Evolutionary conservation across 1,140 invertebrate genomes (phyloP).

Genomic region (Drosophila malerkotliana): DNA sequence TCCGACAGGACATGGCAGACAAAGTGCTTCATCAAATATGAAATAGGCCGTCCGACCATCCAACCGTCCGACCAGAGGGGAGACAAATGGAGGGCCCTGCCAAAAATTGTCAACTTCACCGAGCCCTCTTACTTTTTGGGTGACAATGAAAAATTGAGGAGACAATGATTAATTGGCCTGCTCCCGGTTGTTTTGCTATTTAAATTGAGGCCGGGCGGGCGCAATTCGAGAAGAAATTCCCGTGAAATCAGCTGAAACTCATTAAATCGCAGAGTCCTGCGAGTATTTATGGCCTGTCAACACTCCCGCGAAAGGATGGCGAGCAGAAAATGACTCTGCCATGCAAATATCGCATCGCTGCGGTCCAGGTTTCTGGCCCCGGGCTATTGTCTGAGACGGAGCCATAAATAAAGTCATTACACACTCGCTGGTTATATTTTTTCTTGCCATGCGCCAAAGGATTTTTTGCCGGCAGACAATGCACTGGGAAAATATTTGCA

Average conservation of each 20-base stretch:
- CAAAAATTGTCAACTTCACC: slow-evolving; percentile 41
- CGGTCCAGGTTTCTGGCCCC: slow-evolving; percentile 8
- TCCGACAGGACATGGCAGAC: slow-evolving; percentile 26
- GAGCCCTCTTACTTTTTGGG: slow-evolving; percentile 5
- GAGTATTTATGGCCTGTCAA: slow-evolving; percentile 68
- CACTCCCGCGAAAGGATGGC: slow-evolving; percentile 42
- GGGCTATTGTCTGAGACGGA: slow-evolving; percentile 58
- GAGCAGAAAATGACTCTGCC: slow-evolving; percentile 42
- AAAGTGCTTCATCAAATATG: slow-evolving; percentile 76
- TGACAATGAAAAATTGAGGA: slow-evolving; percentile 67
- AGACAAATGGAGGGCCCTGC: slow-evolving; percentile 4
- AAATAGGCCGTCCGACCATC: slow-evolving; percentile 28
- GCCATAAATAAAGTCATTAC: slow-evolving; percentile 80
- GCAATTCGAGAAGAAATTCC: slow-evolving; percentile 29
- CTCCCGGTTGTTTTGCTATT: slow-evolving; percentile 51
- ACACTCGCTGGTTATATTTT: slow-evolving; percentile 45
- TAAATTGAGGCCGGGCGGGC: slow-evolving; percentile 35
- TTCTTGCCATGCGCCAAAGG: slow-evolving; percentile 43
- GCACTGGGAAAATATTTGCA: slow-evolving; percentile 68
- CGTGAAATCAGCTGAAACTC: slow-evolving; percentile 56
- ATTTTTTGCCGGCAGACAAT: slow-evolving; percentile 19
- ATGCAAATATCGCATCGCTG: slow-evolving; percentile 63
- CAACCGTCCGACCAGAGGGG: background rate
- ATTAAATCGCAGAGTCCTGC: slow-evolving; percentile 58
- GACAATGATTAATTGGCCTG: slow-evolving; percentile 75